These are phyloP conservation scores for Nomada lathburiana DNA, from an alignment of 2,888 invertebrate genomes.

Conservation along the genomic window DNA sequence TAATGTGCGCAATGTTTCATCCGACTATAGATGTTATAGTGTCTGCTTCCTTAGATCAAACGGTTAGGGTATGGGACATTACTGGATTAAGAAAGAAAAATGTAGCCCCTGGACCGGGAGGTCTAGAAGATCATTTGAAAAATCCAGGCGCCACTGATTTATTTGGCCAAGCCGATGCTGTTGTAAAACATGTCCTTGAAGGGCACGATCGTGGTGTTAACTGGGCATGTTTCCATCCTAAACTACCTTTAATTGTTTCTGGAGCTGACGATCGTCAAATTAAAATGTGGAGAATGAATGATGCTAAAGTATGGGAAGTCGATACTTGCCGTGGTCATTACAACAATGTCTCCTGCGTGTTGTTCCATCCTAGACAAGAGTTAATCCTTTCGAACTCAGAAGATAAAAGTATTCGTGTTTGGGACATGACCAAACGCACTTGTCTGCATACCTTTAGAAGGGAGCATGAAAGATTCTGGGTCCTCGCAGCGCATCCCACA, in stretches of 20 bases:
- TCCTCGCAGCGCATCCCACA: constrained; percentile 96
- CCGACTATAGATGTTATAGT: constrained; percentile 98
- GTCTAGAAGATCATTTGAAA: constrained; percentile 94
- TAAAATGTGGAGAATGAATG: constrained; percentile 99
- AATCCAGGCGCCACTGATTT: constrained; percentile 95
- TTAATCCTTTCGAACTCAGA: constrained; percentile 98
- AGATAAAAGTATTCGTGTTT: constrained; percentile 98
- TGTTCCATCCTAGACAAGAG: constrained; percentile 99
- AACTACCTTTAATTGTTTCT: constrained; percentile 96
- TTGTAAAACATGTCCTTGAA: constrained; percentile 95
- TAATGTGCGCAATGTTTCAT: constrained; percentile 99
- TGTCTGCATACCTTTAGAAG: constrained; percentile 96
- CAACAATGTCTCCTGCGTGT: constrained; percentile 98
- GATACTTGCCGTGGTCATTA: constrained; percentile 99
- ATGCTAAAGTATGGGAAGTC: constrained; percentile 99
- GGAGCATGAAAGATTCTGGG: constrained; percentile 99
- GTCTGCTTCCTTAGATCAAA: constrained; percentile 98
- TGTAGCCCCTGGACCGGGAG: constrained; percentile 97
- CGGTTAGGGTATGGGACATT: constrained; percentile 99
- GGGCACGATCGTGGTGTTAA: constrained; percentile 99
- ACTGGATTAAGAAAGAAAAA: constrained; percentile 98
- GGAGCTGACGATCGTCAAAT: constrained; percentile 99
- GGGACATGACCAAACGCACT: constrained; percentile 98
- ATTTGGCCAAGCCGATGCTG: constrained; percentile 97
- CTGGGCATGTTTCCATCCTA: constrained; percentile 99